Conservation (phyloP, 2,113 vertebrate species). For the Trogon melanurus region DNA sequence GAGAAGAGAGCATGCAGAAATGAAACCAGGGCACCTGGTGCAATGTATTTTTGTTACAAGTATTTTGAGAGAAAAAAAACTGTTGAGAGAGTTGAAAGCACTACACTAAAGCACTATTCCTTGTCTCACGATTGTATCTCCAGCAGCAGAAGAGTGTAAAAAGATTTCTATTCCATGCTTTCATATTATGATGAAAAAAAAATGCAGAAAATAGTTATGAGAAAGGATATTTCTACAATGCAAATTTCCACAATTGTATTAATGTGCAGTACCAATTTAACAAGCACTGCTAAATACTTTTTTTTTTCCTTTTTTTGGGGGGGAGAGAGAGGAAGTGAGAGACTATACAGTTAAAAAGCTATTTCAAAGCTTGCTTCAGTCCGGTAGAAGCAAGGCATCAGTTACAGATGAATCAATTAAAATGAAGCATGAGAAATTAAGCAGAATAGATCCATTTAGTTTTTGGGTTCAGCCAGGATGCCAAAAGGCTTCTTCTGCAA, state of each 20-base stretch:
- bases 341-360: background rate
- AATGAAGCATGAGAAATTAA: background rate
- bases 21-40: slow-evolving; percentile 55
- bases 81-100: slow-evolving; percentile 15
- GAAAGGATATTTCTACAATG: background rate
- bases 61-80: slow-evolving; percentile 4
- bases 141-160: background rate
- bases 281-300: background rate
- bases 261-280: background rate
- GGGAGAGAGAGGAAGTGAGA: background rate
- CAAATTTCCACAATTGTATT: background rate
- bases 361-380: background rate
- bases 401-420: background rate
- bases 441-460: background rate
- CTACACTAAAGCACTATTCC: background rate
- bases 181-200: background rate
- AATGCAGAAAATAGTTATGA: background rate
- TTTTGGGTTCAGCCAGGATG: background rate
- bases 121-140: background rate
- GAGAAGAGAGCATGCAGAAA: slow-evolving; percentile 37
- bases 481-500: background rate
- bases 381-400: background rate
- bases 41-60: slow-evolving; percentile 49
- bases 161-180: background rate
- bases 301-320: background rate